Evolutionary conservation across 1,140 invertebrate genomes (phyloP).

Genomic region (Pygmarrhopalites habei): DNA sequence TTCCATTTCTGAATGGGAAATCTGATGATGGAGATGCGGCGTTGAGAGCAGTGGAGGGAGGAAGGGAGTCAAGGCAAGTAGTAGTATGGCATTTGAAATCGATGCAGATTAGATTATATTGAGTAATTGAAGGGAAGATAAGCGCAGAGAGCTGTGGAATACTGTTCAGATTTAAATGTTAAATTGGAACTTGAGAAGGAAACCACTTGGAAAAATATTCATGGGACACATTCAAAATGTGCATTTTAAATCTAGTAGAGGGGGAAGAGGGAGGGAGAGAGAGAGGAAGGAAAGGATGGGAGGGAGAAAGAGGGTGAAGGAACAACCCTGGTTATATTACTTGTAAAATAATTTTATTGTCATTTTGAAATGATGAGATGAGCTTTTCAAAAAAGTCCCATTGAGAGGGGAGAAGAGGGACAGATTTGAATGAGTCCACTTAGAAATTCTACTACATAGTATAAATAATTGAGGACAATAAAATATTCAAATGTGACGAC

Average conservation of each 20-base stretch:
- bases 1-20: too few relatives aligned
- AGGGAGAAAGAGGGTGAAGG: not conserved
- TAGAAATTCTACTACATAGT: too few relatives aligned
- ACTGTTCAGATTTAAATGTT: slow-evolving; percentile 1
- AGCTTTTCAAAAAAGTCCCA: too few relatives aligned
- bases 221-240: slow-evolving; percentile 2
- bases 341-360: slow-evolving; percentile 15
- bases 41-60: too few relatives aligned
- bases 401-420: too few relatives aligned
- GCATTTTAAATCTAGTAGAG: not conserved
- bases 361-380: not conserved
- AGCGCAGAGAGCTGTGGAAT: slow-evolving; percentile 2
- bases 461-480: too few relatives aligned
- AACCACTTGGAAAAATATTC: slow-evolving; percentile 34
- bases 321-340: slow-evolving; percentile 1
- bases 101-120: slow-evolving; percentile 11
- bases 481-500: too few relatives aligned
- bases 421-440: too few relatives aligned
- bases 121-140: slow-evolving; percentile 10
- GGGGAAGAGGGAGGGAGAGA: not conserved
- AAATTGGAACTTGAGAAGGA: slow-evolving; percentile 22
- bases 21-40: too few relatives aligned
- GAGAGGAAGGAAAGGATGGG: not conserved
- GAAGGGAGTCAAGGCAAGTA: too few relatives aligned
- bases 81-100: not conserved